Percentiles rank a stretch among this genome's conserved stretches.
phyloP scores from a whole-genome alignment of 2,113 vertebrate species.

The Caretta caretta region DNA sequence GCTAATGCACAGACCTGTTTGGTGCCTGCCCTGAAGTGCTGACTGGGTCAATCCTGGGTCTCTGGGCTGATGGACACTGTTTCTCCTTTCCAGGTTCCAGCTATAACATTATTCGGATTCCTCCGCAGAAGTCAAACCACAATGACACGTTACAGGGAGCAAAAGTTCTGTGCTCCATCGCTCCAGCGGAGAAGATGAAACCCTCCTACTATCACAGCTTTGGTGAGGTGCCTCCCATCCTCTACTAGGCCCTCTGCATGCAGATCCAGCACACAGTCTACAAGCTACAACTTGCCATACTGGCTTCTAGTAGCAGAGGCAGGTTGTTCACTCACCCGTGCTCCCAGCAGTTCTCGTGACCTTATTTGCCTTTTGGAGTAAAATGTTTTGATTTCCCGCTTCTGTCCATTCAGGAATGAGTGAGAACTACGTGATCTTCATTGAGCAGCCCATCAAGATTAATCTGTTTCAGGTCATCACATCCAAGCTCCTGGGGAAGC shows the following conservation, averaged over 20 bases:
- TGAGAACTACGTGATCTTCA: slow-evolving; percentile 92
- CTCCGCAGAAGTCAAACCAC: slow-evolving; percentile 75
- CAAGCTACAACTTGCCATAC: not conserved
- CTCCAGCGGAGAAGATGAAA: slow-evolving; percentile 80
- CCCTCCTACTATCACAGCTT: slow-evolving; percentile 97
- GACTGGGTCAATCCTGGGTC: not conserved
- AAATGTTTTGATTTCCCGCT: rapidly evolving
- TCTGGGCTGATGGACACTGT: not conserved
- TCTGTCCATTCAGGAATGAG: slow-evolving; percentile 87
- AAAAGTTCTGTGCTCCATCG: slow-evolving; percentile 87
- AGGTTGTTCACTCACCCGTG: not conserved
- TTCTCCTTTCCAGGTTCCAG: slow-evolving; percentile 79
- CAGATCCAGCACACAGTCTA: not conserved
- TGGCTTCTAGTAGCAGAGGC: not conserved
- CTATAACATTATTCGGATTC: slow-evolving; percentile 91
- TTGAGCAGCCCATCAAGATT: slow-evolving; percentile 92
- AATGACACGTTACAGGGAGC: slow-evolving; percentile 85
- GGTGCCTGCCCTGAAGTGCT: too few relatives aligned
- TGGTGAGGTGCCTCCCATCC: slow-evolving; percentile 74
- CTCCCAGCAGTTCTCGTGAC: rapidly evolving
- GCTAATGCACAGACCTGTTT: not conserved
- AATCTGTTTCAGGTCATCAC: slow-evolving; percentile 89
- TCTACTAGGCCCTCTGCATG: not conserved
- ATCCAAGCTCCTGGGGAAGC: slow-evolving; percentile 81
- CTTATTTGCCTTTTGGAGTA: not conserved